These are phyloP conservation scores for Aricia artaxerxes DNA, from an alignment of 2,888 invertebrate species.

Conservation along the genomic window DNA sequence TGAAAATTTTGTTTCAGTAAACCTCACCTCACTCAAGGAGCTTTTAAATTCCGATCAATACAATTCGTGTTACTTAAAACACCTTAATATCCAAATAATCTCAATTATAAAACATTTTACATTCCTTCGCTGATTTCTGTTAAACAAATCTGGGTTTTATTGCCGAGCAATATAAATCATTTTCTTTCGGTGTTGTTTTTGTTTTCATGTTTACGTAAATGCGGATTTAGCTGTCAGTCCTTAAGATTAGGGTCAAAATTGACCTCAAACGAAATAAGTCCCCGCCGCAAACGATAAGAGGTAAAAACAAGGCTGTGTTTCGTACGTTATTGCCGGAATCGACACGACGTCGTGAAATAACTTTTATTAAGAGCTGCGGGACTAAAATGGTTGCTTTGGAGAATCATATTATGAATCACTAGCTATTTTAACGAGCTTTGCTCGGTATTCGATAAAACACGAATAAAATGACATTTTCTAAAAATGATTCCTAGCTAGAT, in stretches of 20 bases:
- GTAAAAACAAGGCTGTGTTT: background rate
- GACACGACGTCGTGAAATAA: background rate
- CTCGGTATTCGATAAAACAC: no score
- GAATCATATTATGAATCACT: no score
- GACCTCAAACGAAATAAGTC: conserved; percentile 20
- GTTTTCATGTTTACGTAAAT: conserved; percentile 8
- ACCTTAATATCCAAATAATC: conserved; percentile 12
- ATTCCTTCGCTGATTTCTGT: background rate
- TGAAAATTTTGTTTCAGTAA: background rate
- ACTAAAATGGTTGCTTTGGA: no score
- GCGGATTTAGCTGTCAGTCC: conserved; percentile 26
- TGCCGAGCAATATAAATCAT: background rate
- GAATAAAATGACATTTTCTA: no score
- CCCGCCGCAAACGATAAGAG: background rate
- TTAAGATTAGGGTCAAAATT: conserved; percentile 28
- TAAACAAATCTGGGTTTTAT: conserved; percentile 2
- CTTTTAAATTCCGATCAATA: conserved; percentile 9
- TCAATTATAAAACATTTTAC: conserved; percentile 20
- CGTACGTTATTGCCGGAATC: background rate
- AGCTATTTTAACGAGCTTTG: no score
- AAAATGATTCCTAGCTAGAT: no score
- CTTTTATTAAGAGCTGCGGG: background rate
- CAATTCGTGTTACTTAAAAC: background rate
- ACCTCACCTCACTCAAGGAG: background rate
- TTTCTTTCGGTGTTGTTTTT: conserved; percentile 7